Evolutionary conservation across 2,888 invertebrate genomes (phyloP).

Genomic region (Pantelozetes paolii): DNA sequence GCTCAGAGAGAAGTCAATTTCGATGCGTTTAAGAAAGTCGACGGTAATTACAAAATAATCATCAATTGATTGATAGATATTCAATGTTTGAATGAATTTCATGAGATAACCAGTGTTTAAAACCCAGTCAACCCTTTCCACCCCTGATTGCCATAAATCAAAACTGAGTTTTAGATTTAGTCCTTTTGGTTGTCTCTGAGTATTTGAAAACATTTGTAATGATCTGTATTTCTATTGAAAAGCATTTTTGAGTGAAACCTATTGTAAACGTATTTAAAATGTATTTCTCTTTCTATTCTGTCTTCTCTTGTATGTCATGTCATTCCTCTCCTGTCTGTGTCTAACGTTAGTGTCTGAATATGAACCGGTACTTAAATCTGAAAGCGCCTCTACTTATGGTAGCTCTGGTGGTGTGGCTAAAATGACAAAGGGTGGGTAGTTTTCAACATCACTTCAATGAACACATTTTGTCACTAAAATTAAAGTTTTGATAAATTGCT

Average conservation of each 20-base stretch:
- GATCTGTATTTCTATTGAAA: background rate
- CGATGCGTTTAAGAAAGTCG: conserved; percentile 47
- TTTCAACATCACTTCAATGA: background rate
- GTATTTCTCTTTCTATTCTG: conserved; percentile 11
- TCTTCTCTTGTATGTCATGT: conserved; percentile 22
- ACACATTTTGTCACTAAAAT: background rate
- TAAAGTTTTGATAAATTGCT: background rate
- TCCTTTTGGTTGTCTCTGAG: too few relatives aligned
- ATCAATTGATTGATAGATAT: background rate
- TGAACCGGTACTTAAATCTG: conserved; percentile 34
- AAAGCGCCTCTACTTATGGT: conserved; percentile 47
- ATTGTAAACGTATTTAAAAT: background rate
- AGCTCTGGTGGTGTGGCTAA: conserved; percentile 48
- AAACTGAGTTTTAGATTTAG: too few relatives aligned
- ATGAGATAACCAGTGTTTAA: too few relatives aligned
- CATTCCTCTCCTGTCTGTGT: conserved; percentile 16
- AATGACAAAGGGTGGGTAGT: conserved; percentile 42
- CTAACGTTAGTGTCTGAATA: conserved; percentile 27
- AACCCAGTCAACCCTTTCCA: too few relatives aligned
- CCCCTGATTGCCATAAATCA: too few relatives aligned
- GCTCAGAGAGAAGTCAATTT: conserved; percentile 48
- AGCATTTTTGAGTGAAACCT: background rate
- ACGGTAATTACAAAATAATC: conserved; percentile 44
- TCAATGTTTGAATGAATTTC: conserved; percentile 10
- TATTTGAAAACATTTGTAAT: conserved; percentile 5